Base-by-base conservation (phyloP, 2,797 vertebrate species). In the Carapus acus region DNA sequence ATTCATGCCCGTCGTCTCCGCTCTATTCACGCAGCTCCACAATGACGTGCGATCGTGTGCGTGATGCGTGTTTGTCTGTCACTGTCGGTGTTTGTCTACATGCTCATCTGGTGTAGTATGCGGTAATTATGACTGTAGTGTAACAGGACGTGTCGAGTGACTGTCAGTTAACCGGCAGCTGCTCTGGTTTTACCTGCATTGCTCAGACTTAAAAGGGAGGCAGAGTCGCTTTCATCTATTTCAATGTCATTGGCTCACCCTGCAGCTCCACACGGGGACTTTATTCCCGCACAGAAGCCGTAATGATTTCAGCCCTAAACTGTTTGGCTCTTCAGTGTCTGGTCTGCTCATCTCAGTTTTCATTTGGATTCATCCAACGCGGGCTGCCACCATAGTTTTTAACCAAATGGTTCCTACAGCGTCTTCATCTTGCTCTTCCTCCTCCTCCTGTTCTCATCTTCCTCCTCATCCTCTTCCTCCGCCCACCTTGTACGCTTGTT, bases 161-260 rank as follows among this genome's bases (percentile, higher is more conserved):
- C 43, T 49, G 48, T 23, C 62, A 51, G 17, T 47, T 47, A 43
- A 62, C 43, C 31, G 56, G 65, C 31, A 19, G 41, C 37, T 67
- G 62, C 56, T 69, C 61, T 64, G 34, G 65, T 79, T 76, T 74
- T 58, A 65, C 65, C 65, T 73, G 56, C 41, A 29, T 69, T 58
- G 52, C 2, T 2, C 40, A 54, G 44, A 52, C 45, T 62, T 55
- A 64, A 54, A 48, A 16, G 3, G 29, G 46, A 63, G 37, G 52
- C 42, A 22, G 47, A 61, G 51, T 38, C 41, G n/a, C 72, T 67
- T 70, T 75, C 38, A 64, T 71, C 45, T 46, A 1, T 41, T 49
- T 63, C 49, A 62, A 50, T 72, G 62, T 71, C 66, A 62, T 40
- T 16, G 3, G 27, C 47, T 69, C 52, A 37, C 59, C 69, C 75